Percentiles rank a stretch among this genome's conserved stretches.
Evolutionary conservation across 2,113 vertebrate genomes (phyloP).

Genomic region (Aphyosemion australe): DNA sequence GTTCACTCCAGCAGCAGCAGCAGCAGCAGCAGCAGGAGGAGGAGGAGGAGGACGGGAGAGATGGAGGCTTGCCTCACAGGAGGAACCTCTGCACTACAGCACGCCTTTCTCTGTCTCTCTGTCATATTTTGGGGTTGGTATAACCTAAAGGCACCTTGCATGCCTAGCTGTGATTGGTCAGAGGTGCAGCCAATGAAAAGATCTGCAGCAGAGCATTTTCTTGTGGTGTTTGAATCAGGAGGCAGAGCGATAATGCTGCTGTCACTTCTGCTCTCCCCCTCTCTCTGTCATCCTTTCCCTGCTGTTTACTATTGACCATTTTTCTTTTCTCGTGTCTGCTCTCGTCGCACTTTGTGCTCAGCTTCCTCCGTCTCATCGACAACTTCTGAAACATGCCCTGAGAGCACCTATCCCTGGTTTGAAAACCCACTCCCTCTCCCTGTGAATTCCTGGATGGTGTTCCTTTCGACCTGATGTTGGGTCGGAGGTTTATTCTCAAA

Average conservation of each 20-base stretch:
- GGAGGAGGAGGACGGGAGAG: constrained; percentile 49
- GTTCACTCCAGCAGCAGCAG: constrained; percentile 46
- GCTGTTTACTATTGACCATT: constrained; percentile 30
- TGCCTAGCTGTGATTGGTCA: constrained; percentile 76
- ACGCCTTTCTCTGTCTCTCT: constrained; percentile 36
- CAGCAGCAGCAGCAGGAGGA: not conserved
- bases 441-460: not conserved
- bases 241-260: constrained; percentile 68
- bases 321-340: not conserved
- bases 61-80: constrained; percentile 56
- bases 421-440: not conserved
- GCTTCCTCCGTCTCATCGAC: not conserved
- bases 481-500: constrained; percentile 5
- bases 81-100: constrained; percentile 72
- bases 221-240: constrained; percentile 66
- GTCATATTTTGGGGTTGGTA: constrained; percentile 81
- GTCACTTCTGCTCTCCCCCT: constrained; percentile 52
- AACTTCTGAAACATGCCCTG: constrained; percentile 15
- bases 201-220: constrained; percentile 52
- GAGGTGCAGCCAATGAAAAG: constrained; percentile 70
- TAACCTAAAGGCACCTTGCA: constrained; percentile 87
- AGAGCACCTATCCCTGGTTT: not conserved
- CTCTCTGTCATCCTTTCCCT: constrained; percentile 37
- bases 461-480: constrained; percentile 1
- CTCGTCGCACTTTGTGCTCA: constrained; percentile 15